Percentiles rank a stretch among this genome's conserved stretches.
Conservation (phyloP, 2,113 vertebrate species). For the Otolemur garnettii region DNA sequence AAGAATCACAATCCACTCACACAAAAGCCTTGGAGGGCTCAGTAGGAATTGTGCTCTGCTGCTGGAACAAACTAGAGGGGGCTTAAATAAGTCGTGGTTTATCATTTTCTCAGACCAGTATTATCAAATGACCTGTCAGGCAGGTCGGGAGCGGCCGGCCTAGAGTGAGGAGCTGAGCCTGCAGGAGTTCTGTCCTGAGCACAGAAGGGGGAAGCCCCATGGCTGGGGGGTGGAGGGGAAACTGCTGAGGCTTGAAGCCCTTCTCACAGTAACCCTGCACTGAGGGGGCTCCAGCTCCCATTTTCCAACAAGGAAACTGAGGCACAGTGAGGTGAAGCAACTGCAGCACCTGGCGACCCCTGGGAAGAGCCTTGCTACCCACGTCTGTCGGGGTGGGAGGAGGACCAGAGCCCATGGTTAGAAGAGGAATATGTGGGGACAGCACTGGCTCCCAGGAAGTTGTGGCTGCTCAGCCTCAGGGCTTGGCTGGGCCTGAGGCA, state of each 20-base stretch:
- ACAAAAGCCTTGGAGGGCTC: neutral
- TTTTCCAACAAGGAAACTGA: neutral
- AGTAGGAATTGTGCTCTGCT: neutral
- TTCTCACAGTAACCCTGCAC: neutral
- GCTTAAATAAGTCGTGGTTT: neutral
- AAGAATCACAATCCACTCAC: neutral
- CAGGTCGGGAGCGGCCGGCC: neutral
- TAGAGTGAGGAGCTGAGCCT: neutral
- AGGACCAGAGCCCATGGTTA: neutral
- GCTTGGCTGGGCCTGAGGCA: neutral
- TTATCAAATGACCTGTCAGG: neutral
- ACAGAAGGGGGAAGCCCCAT: neutral
- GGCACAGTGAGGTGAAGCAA: too few species aligned
- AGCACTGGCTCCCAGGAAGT: too few species aligned
- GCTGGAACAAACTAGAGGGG: too few species aligned
- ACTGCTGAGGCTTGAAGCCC: neutral
- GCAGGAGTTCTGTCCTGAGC: neutral
- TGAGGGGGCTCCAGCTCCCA: neutral
- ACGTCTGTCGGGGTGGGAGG: neutral
- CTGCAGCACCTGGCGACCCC: too few species aligned
- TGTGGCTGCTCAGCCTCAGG: neutral
- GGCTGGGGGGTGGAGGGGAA: too few species aligned
- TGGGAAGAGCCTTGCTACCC: neutral
- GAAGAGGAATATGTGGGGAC: neutral
- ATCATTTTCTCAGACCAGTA: neutral